These are phyloP conservation scores for Austrofundulus limnaeus DNA, from an alignment of 2,113 vertebrate species.

Conservation along the genomic window DNA sequence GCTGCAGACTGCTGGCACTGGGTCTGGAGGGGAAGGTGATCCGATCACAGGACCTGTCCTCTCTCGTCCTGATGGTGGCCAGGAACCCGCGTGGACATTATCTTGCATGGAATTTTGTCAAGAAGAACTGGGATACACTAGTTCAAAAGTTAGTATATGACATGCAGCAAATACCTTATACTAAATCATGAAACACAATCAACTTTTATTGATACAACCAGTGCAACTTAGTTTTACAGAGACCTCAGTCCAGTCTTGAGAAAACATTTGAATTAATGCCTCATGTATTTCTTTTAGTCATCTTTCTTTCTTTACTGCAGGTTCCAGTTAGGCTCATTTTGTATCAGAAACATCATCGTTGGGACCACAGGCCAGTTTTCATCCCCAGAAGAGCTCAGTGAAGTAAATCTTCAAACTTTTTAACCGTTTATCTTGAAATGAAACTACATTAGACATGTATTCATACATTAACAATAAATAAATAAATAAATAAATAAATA, in stretches of 20 bases:
- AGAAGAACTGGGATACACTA: conserved; percentile 77
- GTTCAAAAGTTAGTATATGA: conserved; percentile 78
- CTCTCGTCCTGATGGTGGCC: conserved; percentile 71
- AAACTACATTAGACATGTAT: no score
- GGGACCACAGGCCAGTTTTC: conserved; percentile 78
- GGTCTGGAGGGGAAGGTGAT: conserved; percentile 77
- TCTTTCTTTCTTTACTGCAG: conserved; percentile 58
- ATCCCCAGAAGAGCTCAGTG: conserved; percentile 73
- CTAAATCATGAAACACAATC: neutral
- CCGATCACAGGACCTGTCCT: conserved; percentile 73
- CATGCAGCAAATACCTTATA: neutral
- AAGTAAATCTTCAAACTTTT: conserved; percentile 59
- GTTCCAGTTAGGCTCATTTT: conserved; percentile 78
- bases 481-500: no score
- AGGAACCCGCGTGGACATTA: conserved; percentile 73
- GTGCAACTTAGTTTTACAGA: no score
- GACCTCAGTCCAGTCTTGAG: neutral
- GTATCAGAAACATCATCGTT: conserved; percentile 74
- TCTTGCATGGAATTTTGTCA: conserved; percentile 79
- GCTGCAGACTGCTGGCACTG: conserved; percentile 71
- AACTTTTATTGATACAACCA: neutral
- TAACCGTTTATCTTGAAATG: no score
- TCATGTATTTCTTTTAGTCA: neutral
- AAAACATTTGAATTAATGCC: neutral
- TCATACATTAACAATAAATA: no score